A percentile compares a stretch with the other conserved stretches of the same genome.
Conservation (phyloP, 2,113 vertebrate genomes). For the Boulengeromyrus knoepffleri region DNA sequence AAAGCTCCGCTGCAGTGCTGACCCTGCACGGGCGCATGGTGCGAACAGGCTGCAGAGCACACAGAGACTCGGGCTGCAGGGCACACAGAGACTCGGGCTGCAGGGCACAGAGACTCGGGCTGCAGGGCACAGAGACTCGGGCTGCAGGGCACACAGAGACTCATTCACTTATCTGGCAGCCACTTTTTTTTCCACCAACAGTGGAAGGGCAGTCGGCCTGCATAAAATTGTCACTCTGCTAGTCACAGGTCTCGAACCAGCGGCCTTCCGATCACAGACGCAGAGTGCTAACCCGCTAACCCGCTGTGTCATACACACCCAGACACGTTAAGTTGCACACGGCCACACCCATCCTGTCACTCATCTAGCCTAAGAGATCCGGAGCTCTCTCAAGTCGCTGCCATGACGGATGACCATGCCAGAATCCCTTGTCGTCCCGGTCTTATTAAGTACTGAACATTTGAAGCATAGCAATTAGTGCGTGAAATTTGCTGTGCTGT, state of each 20-base stretch:
- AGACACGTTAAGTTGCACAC: neutral
- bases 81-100: too few relatives aligned
- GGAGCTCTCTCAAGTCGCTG: neutral
- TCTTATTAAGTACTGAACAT: neutral
- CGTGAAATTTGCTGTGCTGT: neutral
- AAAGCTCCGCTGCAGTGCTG: neutral
- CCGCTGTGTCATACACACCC: neutral
- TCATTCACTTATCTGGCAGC: neutral
- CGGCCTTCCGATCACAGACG: neutral
- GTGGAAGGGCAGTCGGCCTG: neutral
- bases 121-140: too few relatives aligned
- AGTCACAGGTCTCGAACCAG: neutral
- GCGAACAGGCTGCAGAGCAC: neutral
- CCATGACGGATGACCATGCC: neutral
- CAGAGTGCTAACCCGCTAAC: neutral
- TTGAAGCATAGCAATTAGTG: neutral
- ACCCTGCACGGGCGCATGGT: neutral
- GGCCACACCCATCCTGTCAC: neutral
- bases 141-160: neutral
- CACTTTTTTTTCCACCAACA: neutral
- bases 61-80: neutral
- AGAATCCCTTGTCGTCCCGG: neutral
- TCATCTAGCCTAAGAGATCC: neutral
- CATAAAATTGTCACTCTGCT: neutral
- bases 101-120: too few relatives aligned